These are phyloP conservation scores for Eueremaeus valkanovi DNA, from an alignment of 2,888 invertebrate genomes.

Conservation along the genomic window DNA sequence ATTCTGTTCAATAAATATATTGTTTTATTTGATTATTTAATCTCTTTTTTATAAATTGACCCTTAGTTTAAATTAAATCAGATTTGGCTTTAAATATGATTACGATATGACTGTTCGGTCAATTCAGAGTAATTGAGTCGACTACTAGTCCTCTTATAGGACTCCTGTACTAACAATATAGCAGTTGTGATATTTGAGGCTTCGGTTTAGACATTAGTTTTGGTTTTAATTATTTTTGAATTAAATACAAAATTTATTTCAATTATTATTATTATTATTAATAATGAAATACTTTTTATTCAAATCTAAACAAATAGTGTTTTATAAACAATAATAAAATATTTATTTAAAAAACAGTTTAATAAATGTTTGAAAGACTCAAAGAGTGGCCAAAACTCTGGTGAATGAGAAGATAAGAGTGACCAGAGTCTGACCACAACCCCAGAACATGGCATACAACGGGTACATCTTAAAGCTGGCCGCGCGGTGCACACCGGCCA, in stretches of 20 bases:
- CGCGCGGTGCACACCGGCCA: constrained; percentile 88
- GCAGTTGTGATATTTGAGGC: no score
- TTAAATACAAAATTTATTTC: no score
- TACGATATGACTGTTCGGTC: no score
- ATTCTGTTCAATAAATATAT: background rate
- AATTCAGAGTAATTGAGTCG: no score
- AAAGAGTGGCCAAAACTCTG: constrained; percentile 84
- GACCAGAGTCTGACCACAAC: constrained; percentile 84
- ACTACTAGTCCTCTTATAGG: no score
- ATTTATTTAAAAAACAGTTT: background rate
- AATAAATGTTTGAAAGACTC: constrained; percentile 52
- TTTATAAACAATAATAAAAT: constrained; percentile 34
- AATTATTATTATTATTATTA: no score
- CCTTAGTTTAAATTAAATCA: no score
- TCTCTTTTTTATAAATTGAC: background rate
- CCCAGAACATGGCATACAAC: constrained; percentile 88
- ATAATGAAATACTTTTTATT: constrained; percentile 16
- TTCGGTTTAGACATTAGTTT: no score
- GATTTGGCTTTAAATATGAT: no score
- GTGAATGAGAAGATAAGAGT: constrained; percentile 88
- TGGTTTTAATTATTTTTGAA: no score
- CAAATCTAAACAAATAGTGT: constrained; percentile 1
- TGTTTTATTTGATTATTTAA: no score
- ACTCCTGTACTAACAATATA: no score
- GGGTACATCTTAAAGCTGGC: constrained; percentile 84